Percentiles rank a stretch among this genome's conserved stretches.
Conservation (phyloP, 2,113 vertebrate genomes). For the Garra rufa region DNA sequence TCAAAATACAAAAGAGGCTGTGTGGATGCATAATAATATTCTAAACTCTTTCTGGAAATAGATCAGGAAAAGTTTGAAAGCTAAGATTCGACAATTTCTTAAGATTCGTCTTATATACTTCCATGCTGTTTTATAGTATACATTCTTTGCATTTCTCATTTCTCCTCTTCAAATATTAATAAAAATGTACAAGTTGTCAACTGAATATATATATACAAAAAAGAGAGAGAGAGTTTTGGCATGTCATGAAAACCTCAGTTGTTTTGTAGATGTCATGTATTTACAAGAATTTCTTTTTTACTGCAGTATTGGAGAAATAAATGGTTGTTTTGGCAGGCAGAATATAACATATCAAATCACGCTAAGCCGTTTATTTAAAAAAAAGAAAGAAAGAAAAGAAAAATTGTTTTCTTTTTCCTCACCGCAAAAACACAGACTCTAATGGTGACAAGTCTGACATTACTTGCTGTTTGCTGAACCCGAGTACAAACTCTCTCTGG, state of each 20-base stretch:
- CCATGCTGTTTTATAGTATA: not conserved
- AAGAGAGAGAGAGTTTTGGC: too few relatives aligned
- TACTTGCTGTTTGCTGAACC: constrained; percentile 13
- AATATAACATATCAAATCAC: not conserved
- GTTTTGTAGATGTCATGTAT: not conserved
- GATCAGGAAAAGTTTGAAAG: not conserved
- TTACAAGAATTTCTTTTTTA: not conserved
- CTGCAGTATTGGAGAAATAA: not conserved
- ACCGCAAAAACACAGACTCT: not conserved
- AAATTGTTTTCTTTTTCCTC: not conserved
- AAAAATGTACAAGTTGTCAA: not conserved
- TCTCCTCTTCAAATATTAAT: too few relatives aligned
- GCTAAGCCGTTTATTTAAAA: not conserved
- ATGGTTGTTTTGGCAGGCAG: not conserved
- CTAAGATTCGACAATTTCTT: not conserved
- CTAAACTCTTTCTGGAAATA: not conserved
- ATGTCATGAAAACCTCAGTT: not conserved
- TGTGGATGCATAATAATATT: constrained; percentile 36
- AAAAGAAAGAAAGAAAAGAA: not conserved
- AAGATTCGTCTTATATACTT: too few relatives aligned
- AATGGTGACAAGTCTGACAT: not conserved
- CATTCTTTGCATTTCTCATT: too few relatives aligned
- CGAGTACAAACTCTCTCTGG: not conserved
- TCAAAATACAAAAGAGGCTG: constrained; percentile 14
- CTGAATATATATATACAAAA: too few relatives aligned